Evolutionary conservation across 1,140 invertebrate genomes (phyloP).

Genomic region (Nomia melanderi): DNA sequence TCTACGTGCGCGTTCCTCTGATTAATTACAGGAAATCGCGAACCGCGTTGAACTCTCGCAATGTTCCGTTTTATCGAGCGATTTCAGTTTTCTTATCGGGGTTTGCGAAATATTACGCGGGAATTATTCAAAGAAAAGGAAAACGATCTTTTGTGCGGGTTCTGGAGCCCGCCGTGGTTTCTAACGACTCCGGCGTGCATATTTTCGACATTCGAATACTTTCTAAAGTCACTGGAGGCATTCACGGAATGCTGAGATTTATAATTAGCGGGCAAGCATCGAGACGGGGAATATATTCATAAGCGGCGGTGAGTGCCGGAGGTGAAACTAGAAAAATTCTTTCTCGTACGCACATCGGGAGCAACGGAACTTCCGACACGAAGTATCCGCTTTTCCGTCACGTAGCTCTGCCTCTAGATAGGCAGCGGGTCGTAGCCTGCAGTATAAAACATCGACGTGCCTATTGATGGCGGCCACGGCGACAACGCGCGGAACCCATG

Average conservation of each 20-base stretch:
- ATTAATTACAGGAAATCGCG: too few relatives aligned
- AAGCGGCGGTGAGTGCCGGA: not conserved
- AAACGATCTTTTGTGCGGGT: too few relatives aligned
- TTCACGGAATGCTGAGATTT: not conserved
- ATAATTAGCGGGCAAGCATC: too few relatives aligned
- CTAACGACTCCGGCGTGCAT: too few relatives aligned
- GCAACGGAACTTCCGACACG: conserved; percentile 75
- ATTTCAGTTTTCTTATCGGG: too few relatives aligned
- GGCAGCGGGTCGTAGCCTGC: conserved; percentile 71
- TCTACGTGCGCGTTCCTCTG: too few relatives aligned
- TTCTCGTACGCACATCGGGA: conserved; percentile 62
- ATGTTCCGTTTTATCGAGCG: too few relatives aligned
- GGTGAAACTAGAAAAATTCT: conserved; percentile 66
- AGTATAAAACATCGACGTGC: conserved; percentile 51
- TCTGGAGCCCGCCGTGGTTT: too few relatives aligned
- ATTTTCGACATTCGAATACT: conserved; percentile 1
- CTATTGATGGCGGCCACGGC: conserved; percentile 68
- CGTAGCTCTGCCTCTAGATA: conserved; percentile 75
- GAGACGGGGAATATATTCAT: not conserved
- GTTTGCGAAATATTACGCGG: too few relatives aligned
- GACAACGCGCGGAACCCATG: conserved; percentile 61
- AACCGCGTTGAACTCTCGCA: too few relatives aligned
- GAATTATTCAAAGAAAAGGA: too few relatives aligned
- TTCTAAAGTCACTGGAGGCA: too few relatives aligned
- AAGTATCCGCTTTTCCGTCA: conserved; percentile 77